Base-by-base conservation (phyloP, 2,888 invertebrate species). In the Chymomyza caudatula region DNA sequence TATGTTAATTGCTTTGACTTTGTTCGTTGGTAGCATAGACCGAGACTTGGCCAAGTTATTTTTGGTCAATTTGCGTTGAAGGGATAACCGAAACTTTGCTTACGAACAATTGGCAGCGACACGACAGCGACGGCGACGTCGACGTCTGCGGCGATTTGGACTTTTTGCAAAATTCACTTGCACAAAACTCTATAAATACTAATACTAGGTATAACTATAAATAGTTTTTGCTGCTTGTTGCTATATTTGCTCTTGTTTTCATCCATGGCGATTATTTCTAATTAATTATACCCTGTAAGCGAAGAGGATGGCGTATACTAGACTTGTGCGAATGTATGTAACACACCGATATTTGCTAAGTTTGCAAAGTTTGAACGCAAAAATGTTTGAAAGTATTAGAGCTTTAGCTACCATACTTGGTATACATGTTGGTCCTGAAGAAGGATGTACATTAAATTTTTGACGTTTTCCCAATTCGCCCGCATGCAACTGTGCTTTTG, bases 61-160 rank as follows among this genome's bases (percentile, higher is more conserved):
- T 52, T 47, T 37, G 58, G 60, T 47, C 68, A 73, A 68, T 73
- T 73, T 71, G 59, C 49, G 43, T n/a, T 49, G 4, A 47, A 47
- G 47, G 47, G 47, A 17, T 8, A 17, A 11, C 11, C 29, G 11
- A 37, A 37, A 47, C 47, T 15, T 37, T 37, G 29, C 29, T 37
- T 11, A 23, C 42, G 51, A 58, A 56, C 54, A 67, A 29, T 23
- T 47, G 60, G 23, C 23, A 42, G 47, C 8, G 8, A 8, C 15
- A n/a, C n/a, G n/a, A n/a, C n/a, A 6, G 37, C 4, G 60, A 20
- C 23, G 25, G 47, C 8, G 8, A 8, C 15, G 8, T 3, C n/a
- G 43, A n/a, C 43, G 43, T 43, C 43, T 6, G 11, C 15, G 23
- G 23, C 29, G 29, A 11, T 11, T 11, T 37, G 3, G 29, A 1